Evolutionary conservation across 2,113 vertebrate genomes (phyloP).

Genomic region (Pitta sordida): DNA sequence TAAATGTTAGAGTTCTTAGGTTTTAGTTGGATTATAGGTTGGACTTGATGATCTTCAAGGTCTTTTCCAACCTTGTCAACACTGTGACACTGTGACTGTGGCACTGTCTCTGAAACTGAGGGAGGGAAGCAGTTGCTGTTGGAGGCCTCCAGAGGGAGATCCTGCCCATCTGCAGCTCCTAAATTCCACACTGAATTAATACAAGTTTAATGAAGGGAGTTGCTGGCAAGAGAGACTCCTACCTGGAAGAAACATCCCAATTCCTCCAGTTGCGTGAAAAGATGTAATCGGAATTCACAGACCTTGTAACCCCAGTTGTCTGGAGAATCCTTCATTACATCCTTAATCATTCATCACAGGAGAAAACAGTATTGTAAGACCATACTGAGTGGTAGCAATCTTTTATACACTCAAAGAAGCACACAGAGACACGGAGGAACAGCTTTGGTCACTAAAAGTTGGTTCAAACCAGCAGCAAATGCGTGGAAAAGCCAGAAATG

Average conservation of each 20-base stretch:
- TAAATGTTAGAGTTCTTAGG: too few species aligned
- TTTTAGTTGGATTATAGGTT: too few species aligned
- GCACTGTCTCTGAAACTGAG: neutral
- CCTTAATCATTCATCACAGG: neutral
- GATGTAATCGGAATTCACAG: neutral
- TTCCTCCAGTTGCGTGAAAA: neutral
- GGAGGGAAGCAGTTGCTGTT: neutral
- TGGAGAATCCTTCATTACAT: neutral
- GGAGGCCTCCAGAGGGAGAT: slow-evolving; percentile 40
- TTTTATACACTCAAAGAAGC: neutral
- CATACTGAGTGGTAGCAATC: neutral
- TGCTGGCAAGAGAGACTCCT: neutral
- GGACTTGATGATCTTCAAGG: too few species aligned
- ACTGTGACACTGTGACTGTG: too few species aligned
- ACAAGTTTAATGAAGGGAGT: neutral
- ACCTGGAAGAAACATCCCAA: neutral
- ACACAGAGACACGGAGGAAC: neutral
- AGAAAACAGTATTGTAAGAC: neutral
- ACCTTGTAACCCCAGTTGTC: fast-evolving
- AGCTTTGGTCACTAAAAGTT: neutral
- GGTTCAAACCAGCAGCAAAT: neutral
- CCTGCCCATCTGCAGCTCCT: neutral
- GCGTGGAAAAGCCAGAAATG: neutral
- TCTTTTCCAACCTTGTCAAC: too few species aligned
- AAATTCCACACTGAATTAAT: neutral